Percentiles rank a stretch among this genome's conserved stretches.
These are phyloP conservation scores for Reticulitermes lucifugus DNA, from an alignment of 2,888 invertebrate species.

Conservation along the genomic window DNA sequence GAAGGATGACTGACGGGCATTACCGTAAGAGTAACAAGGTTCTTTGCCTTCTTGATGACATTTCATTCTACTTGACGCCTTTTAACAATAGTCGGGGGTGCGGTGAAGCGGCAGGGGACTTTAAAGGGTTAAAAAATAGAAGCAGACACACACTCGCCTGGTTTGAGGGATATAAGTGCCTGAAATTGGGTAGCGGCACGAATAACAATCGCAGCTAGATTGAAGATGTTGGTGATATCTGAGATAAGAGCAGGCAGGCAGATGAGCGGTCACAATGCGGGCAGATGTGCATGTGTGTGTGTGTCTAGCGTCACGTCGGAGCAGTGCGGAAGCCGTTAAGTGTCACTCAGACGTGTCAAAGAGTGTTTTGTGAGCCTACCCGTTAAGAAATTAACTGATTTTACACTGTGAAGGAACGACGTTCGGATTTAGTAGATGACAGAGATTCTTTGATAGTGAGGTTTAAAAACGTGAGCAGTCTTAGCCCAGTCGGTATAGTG, in stretches of 20 bases:
- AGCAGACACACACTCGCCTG: slow-evolving; percentile 2
- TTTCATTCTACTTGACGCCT: slow-evolving; percentile 34
- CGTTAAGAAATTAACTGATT: too few relatives aligned
- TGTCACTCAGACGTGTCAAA: too few relatives aligned
- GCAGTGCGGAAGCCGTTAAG: too few relatives aligned
- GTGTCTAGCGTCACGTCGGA: slow-evolving; percentile 1
- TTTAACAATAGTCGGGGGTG: slow-evolving; percentile 37
- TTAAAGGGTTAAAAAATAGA: slow-evolving; percentile 42
- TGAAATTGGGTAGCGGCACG: slow-evolving; percentile 23
- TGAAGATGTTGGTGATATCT: slow-evolving; percentile 42
- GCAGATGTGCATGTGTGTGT: neutral
- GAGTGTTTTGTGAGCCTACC: too few relatives aligned
- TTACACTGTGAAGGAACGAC: too few relatives aligned
- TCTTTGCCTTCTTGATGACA: slow-evolving; percentile 18
- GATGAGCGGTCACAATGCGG: neutral
- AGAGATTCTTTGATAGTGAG: too few relatives aligned
- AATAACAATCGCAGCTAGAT: slow-evolving; percentile 37
- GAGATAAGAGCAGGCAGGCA: slow-evolving; percentile 11
- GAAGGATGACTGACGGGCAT: slow-evolving; percentile 35
- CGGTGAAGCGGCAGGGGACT: slow-evolving; percentile 15
- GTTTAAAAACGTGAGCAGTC: too few relatives aligned
- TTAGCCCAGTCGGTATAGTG: too few relatives aligned
- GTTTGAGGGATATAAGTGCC: slow-evolving; percentile 26
- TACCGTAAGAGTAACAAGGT: slow-evolving; percentile 38
- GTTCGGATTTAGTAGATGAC: too few relatives aligned